A percentile compares a stretch with the other conserved stretches of the same genome.
These are phyloP conservation scores for Xenops minutus DNA, from an alignment of 2,797 vertebrate genomes.

Conservation along the genomic window DNA sequence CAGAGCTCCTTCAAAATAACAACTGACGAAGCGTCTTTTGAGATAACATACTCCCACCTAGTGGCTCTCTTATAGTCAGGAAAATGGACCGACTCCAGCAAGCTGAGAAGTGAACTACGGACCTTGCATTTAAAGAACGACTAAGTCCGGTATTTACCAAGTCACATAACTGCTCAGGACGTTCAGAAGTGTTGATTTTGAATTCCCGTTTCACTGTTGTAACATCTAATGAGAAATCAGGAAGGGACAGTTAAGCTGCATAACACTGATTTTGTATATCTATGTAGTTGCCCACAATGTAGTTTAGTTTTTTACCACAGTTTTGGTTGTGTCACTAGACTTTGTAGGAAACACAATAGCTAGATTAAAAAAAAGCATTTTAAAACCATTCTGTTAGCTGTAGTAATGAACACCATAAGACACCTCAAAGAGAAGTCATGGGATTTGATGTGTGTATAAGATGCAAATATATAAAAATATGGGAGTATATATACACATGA, in stretches of 20 bases:
- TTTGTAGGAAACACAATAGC: not conserved
- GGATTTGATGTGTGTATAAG: not conserved
- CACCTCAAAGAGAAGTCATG: not conserved
- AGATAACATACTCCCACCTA: constrained; percentile 54
- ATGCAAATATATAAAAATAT: not conserved
- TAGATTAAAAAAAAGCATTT: not conserved
- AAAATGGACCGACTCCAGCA: not conserved
- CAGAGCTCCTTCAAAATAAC: not conserved
- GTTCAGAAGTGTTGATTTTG: not conserved
- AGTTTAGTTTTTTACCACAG: not conserved
- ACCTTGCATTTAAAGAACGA: accelerated
- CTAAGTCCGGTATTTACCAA: not conserved
- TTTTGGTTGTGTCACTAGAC: not conserved
- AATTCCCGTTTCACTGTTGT: not conserved
- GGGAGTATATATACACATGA: not conserved
- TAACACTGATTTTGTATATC: not conserved
- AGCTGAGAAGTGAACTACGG: accelerated
- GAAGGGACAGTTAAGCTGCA: not conserved
- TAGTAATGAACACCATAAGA: not conserved
- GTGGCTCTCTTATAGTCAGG: not conserved
- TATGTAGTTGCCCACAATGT: not conserved
- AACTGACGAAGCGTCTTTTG: not conserved
- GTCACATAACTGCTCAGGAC: not conserved
- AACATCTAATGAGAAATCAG: not conserved
- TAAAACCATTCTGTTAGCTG: not conserved